These are phyloP conservation scores for Acanthornis magna DNA, from an alignment of 2,797 vertebrate species.

Conservation along the genomic window DNA sequence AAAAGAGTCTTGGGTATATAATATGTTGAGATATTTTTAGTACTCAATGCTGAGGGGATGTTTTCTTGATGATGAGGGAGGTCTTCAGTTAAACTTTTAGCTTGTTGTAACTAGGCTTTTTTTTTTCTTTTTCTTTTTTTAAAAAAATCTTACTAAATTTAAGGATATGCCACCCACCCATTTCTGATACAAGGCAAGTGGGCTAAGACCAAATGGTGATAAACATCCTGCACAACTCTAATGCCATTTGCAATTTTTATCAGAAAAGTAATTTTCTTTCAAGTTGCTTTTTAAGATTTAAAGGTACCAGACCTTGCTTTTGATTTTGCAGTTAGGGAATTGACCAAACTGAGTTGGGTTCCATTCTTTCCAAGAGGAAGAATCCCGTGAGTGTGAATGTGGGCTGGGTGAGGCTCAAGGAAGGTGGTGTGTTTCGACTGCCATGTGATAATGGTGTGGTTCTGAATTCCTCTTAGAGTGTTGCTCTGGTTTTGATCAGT, in stretches of 20 bases:
- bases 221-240: neutral
- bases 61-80: neutral
- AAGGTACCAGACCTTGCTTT: neutral
- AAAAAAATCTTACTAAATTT: neutral
- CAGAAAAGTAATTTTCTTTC: neutral
- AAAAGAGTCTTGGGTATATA: neutral
- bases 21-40: neutral
- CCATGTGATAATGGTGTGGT: neutral
- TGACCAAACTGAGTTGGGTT: neutral
- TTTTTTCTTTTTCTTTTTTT: neutral
- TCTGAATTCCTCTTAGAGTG: neutral
- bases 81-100: neutral
- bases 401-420: neutral
- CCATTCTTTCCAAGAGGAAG: neutral
- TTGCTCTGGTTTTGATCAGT: neutral
- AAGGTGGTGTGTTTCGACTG: neutral
- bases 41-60: neutral
- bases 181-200: neutral
- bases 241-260: neutral
- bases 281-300: neutral
- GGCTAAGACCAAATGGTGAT: neutral
- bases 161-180: neutral
- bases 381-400: neutral
- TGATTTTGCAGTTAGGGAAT: neutral
- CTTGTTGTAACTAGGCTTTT: neutral